Percentiles rank a stretch among this genome's conserved stretches.
These are phyloP conservation scores for Mohoua ochrocephala DNA, from an alignment of 2,113 vertebrate genomes.

Conservation along the genomic window DNA sequence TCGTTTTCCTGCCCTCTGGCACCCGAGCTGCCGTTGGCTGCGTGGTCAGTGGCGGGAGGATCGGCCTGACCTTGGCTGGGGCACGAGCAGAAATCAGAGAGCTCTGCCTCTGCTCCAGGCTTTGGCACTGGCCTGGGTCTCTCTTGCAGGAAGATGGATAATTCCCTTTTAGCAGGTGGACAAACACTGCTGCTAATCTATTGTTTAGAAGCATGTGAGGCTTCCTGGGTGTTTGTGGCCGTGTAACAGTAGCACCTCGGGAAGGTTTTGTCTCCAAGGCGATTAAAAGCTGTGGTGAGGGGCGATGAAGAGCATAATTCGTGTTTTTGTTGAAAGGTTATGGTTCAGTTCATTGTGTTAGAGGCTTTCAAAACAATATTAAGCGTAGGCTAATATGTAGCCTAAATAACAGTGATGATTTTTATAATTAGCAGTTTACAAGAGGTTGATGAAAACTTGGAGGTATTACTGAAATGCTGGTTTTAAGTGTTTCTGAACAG, in stretches of 20 bases:
- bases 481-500: neutral
- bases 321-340: neutral
- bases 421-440: neutral
- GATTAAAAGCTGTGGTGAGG: neutral
- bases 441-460: neutral
- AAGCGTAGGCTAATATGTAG: neutral
- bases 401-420: neutral
- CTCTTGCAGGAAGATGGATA: neutral
- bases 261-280: neutral
- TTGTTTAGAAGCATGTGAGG: neutral
- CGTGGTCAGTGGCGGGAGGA: fast-evolving
- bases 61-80: fast-evolving
- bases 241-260: fast-evolving
- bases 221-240: fast-evolving
- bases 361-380: neutral
- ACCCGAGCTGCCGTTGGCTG: fast-evolving
- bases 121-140: neutral
- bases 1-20: fast-evolving
- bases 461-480: neutral
- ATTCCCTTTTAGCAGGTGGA: neutral
- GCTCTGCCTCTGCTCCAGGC: neutral
- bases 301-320: neutral
- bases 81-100: fast-evolving
- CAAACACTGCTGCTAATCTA: neutral
- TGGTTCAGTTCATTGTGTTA: neutral